phyloP scores from a whole-genome alignment of 2,113 vertebrate genomes.

The Acanthisitta chloris region DNA sequence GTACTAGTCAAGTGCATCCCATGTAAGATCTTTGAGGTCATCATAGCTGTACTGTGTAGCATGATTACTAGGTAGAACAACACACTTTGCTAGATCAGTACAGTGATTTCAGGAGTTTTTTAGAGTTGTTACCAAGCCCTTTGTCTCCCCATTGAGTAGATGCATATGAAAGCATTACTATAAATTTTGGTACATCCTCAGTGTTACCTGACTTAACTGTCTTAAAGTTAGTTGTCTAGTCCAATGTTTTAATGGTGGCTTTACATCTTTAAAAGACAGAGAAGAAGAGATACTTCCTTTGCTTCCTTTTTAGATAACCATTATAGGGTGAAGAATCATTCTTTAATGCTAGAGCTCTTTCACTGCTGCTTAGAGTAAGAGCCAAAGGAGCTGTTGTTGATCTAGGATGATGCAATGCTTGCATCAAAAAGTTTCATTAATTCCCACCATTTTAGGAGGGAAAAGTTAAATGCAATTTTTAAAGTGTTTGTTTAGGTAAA shows the following conservation, averaged over 20 bases:
- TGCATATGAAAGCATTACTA: neutral
- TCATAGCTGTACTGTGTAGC: neutral
- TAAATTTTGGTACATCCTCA: neutral
- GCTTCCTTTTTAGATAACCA: neutral
- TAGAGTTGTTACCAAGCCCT: neutral
- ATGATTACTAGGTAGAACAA: neutral
- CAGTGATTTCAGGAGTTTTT: neutral
- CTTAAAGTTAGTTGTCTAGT: neutral
- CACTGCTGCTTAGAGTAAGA: neutral
- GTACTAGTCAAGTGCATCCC: neutral
- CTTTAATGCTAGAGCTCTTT: neutral
- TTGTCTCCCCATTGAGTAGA: neutral
- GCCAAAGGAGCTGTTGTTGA: neutral
- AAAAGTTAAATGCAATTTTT: neutral
- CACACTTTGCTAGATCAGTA: neutral
- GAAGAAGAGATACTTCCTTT: neutral
- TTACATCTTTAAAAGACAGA: neutral
- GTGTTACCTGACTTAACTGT: neutral
- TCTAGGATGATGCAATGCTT: neutral
- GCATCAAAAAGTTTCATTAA: neutral
- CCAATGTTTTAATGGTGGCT: neutral
- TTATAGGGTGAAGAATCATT: neutral
- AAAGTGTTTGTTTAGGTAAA: neutral
- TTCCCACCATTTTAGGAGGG: neutral
- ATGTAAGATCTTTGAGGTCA: neutral